Conservation (phyloP, 2,888 invertebrate species). For the Spisula solida region DNA sequence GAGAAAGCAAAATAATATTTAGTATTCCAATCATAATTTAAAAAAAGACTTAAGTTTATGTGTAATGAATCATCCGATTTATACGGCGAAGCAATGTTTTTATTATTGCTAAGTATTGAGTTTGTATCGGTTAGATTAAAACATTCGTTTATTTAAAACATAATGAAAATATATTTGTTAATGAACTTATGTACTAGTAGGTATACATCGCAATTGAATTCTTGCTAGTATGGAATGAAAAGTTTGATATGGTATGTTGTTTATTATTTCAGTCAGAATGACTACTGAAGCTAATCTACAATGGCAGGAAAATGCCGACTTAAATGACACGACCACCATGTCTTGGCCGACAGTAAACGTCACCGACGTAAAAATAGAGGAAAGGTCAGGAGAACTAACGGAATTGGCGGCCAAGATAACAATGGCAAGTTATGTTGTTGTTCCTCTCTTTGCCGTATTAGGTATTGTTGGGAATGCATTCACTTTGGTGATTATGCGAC, state of each 20-base stretch:
- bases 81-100: too few species aligned
- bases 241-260: background rate
- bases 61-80: too few species aligned
- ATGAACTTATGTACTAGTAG: too few species aligned
- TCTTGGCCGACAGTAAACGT: background rate
- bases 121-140: too few species aligned
- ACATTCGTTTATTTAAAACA: too few species aligned
- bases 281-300: background rate
- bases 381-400: background rate
- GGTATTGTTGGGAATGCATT: conserved; percentile 69
- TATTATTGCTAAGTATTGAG: too few species aligned
- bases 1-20: too few species aligned
- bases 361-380: background rate
- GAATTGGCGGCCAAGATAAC: conserved; percentile 7
- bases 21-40: too few species aligned
- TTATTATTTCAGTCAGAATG: background rate
- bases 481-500: conserved; percentile 69
- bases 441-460: conserved; percentile 67
- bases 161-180: too few species aligned
- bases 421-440: conserved; percentile 51
- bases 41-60: too few species aligned
- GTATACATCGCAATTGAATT: too few species aligned
- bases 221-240: too few species aligned
- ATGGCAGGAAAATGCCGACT: background rate
- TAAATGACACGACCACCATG: background rate